Base-by-base conservation (phyloP, 2,888 invertebrate species). In the Ichneumon xanthorius region DNA sequence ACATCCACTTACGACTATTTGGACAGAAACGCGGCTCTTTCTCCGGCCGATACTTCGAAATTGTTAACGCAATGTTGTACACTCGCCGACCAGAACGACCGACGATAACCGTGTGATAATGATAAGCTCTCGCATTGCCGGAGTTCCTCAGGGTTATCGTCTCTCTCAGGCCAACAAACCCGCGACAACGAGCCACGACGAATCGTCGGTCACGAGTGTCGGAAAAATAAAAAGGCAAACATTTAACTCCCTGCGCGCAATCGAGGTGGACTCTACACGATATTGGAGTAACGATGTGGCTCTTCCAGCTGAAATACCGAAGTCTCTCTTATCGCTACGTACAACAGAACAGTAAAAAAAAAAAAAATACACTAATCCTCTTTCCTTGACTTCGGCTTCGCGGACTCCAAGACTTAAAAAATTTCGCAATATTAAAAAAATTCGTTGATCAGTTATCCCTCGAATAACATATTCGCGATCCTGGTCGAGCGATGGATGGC, bases 101-200 rank as follows among this genome's bases (percentile, higher is more conserved):
- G 72, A 88, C 89, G 93, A 93, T 93, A 93, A 93, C 92, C 89
- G 90, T 72, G 79, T 90, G 94, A 94, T 94, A 93, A 93, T 90
- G 94, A 94, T 94, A 93, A 93, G 92, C 92, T 91, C 90, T 92
- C 91, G 92, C 86, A 86, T 92, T 91, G 92, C 92, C 89, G 90
- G 90, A 86, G 89, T 91, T 92, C 91, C 90, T 93, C 93, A 93
- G 94, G 94, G 94, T 94, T 94, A 94, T 94, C 94, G 83, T 91
- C 87, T 88, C 91, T 89, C 72, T 88, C 92, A 92, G 93, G 94
- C 92, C 93, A 94, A 93, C 92, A 93, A 94, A 94, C 94, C 91
- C 92, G 81, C 75, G 85, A 82, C 77, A 77, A 85, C 75, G 77
- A 68, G 16, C 75, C 48, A 63, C 73, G 78, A 68, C 61, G 22